These are phyloP conservation scores for Diaperis boleti DNA, from an alignment of 2,888 invertebrate species.

Conservation along the genomic window DNA sequence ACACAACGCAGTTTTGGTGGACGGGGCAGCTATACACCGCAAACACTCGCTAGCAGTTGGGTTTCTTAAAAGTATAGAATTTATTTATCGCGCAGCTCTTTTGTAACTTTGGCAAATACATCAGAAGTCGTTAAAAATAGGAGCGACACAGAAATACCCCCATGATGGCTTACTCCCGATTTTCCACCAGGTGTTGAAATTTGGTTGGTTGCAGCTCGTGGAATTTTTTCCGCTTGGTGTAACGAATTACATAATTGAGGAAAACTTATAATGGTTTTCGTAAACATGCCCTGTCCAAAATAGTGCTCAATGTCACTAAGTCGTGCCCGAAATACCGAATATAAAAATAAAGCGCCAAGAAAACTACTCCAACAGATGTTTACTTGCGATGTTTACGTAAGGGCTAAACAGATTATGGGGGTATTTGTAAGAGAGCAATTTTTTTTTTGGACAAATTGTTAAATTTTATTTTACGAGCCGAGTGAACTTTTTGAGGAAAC, in stretches of 20 bases:
- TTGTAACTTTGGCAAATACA: slow-evolving; percentile 45
- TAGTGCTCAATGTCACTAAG: slow-evolving; percentile 42
- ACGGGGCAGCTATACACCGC: background rate
- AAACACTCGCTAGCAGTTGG: background rate
- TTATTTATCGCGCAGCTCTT: slow-evolving; percentile 46
- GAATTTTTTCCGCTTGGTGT: background rate
- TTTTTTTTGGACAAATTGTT: too few species aligned
- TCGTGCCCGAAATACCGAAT: slow-evolving; percentile 38
- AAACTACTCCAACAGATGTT: slow-evolving; percentile 20
- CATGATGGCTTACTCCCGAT: background rate
- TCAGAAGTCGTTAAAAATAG: slow-evolving; percentile 35
- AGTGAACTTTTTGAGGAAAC: too few species aligned
- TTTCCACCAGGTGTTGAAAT: too few species aligned
- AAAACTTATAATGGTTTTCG: slow-evolving; percentile 10
- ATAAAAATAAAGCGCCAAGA: slow-evolving; percentile 39
- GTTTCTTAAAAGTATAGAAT: too few species aligned
- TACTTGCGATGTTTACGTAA: slow-evolving; percentile 33
- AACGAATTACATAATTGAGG: slow-evolving; percentile 3
- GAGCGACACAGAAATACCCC: slow-evolving; percentile 18
- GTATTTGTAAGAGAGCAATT: background rate
- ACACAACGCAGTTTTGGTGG: too few species aligned
- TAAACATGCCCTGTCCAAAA: slow-evolving; percentile 33
- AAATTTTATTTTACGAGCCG: too few species aligned
- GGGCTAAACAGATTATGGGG: background rate
- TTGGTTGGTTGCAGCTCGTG: background rate